These are phyloP conservation scores for Chironomus tepperi DNA, from an alignment of 1,140 invertebrate species.

Conservation along the genomic window DNA sequence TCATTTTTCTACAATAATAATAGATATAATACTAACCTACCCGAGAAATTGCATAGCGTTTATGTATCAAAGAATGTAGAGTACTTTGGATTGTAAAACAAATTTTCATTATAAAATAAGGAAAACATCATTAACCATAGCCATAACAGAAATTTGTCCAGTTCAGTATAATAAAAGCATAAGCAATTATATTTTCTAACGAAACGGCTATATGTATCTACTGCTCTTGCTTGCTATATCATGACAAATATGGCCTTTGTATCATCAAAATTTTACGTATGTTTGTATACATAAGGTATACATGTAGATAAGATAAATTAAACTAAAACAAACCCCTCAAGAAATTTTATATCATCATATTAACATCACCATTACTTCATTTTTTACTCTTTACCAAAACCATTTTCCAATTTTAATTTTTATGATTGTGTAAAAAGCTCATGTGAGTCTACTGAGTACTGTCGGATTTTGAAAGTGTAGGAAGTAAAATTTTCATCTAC, in stretches of 20 bases:
- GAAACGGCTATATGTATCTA: neutral
- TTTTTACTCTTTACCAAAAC: no score
- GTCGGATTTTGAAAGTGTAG: no score
- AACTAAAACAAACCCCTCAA: slow-evolving; percentile 10
- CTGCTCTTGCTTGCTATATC: neutral
- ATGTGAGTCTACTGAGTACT: no score
- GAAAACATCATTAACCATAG: slow-evolving; percentile 21
- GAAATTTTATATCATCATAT: neutral
- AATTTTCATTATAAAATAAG: slow-evolving; percentile 22
- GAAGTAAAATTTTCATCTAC: no score
- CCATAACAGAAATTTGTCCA: neutral
- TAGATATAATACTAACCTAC: no score
- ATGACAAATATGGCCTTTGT: no score
- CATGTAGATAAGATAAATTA: neutral
- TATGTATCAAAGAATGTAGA: no score
- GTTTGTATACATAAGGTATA: neutral
- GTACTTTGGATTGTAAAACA: neutral
- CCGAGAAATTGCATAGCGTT: no score
- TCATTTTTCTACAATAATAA: no score
- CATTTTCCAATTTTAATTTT: neutral
- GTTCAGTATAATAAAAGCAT: neutral
- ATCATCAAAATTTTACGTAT: neutral
- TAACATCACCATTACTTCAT: no score
- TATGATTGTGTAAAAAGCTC: neutral
- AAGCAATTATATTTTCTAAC: slow-evolving; percentile 16